phyloP scores from a whole-genome alignment of 2,888 invertebrate species.

The Agrochola litura region DNA sequence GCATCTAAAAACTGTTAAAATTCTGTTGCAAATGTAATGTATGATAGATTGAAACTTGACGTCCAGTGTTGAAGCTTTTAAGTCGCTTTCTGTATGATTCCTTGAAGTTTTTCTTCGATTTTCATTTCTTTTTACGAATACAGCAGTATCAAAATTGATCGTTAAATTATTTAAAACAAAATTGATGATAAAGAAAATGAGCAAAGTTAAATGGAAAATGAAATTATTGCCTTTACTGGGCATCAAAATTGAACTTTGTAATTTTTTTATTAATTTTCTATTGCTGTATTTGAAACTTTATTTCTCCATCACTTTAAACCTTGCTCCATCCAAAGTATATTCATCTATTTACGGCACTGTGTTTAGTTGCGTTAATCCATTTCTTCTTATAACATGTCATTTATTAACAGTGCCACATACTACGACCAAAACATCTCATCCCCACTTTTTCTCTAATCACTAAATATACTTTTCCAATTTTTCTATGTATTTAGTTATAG shows the following conservation, averaged over 20 bases:
- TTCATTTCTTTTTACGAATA: not conserved
- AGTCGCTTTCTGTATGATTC: not conserved
- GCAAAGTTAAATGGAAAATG: not conserved
- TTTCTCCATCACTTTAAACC: not conserved
- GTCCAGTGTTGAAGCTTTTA: conserved; percentile 58
- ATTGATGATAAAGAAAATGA: not conserved
- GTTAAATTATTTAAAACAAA: not conserved
- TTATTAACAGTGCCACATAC: conserved; percentile 26
- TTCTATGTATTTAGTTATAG: not conserved
- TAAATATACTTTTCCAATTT: not conserved
- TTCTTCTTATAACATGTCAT: not conserved
- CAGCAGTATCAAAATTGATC: conserved; percentile 3
- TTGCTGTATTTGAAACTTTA: conserved; percentile 28
- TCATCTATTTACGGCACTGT: conserved; percentile 12
- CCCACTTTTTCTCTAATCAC: not conserved
- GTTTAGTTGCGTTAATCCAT: not conserved
- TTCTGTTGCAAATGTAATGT: conserved; percentile 56
- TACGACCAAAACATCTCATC: conserved; percentile 38
- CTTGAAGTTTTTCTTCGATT: not conserved
- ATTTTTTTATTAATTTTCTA: not conserved
- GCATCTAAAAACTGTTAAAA: conserved; percentile 24
- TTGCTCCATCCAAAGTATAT: conserved; percentile 12
- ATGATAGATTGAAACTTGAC: conserved; percentile 51
- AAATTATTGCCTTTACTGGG: not conserved
- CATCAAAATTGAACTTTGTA: not conserved